Conservation (phyloP, 2,888 invertebrate genomes). For the Prosapia bicincta region DNA sequence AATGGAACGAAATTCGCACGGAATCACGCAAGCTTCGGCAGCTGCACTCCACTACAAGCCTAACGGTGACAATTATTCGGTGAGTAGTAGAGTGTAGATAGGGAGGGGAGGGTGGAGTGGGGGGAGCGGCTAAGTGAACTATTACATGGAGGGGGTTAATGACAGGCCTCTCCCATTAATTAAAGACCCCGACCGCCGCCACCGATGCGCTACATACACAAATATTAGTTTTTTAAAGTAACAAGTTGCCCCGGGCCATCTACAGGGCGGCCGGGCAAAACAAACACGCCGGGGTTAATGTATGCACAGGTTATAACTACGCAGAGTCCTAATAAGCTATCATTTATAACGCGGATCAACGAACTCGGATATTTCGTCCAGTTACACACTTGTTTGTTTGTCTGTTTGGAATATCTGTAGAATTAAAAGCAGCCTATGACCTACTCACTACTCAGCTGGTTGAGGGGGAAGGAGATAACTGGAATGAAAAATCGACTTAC, state of each 20-base stretch:
- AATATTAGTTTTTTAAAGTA: slow-evolving; percentile 2
- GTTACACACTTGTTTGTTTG: not conserved
- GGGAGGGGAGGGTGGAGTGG: not conserved
- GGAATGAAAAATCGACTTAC: no score
- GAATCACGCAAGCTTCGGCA: no score
- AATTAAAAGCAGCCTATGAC: no score
- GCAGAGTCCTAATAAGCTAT: not conserved
- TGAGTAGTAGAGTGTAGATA: not conserved
- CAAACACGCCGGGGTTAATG: not conserved
- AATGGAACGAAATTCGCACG: no score
- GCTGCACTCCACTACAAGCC: no score
- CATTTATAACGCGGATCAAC: not conserved
- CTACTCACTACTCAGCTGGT: no score
- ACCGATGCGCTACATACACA: not conserved
- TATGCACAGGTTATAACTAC: not conserved
- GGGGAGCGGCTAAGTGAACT: not conserved
- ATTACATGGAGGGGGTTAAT: not conserved
- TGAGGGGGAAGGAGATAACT: no score
- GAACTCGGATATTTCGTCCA: not conserved
- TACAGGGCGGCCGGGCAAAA: not conserved
- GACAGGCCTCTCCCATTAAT: not conserved
- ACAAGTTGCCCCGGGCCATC: not conserved
- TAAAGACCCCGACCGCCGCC: not conserved
- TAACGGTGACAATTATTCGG: not conserved
- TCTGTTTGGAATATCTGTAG: not conserved